These are phyloP conservation scores for Scalopus aquaticus DNA, from an alignment of 2,113 vertebrate genomes.

Conservation along the genomic window DNA sequence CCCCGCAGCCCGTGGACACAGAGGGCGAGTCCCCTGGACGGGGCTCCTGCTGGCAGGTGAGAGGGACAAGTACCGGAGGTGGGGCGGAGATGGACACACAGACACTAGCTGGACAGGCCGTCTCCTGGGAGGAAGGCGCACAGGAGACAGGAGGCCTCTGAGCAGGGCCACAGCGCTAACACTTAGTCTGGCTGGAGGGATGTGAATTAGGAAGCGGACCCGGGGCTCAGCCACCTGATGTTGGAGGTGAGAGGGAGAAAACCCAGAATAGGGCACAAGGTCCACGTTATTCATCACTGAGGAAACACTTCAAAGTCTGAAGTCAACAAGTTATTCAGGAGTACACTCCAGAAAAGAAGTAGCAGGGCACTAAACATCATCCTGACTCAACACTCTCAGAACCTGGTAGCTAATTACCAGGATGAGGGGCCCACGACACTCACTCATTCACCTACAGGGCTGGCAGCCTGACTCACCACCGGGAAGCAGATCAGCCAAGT, in stretches of 20 bases:
- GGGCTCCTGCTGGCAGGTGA: slow-evolving; percentile 30
- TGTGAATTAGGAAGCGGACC: too few species aligned
- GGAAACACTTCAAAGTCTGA: neutral
- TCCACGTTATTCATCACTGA: neutral
- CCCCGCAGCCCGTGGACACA: neutral
- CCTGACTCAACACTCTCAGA: neutral
- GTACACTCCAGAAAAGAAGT: too few species aligned
- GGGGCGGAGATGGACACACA: too few species aligned
- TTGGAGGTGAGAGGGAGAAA: too few species aligned
- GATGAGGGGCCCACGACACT: fast-evolving
- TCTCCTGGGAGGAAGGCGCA: neutral
- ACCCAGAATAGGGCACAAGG: fast-evolving
- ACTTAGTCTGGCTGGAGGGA: too few species aligned
- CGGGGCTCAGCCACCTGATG: too few species aligned
- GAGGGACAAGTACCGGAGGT: neutral
- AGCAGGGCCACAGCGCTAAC: too few species aligned
- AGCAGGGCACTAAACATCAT: neutral
- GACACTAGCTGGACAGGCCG: too few species aligned
- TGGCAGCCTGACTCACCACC: neutral
- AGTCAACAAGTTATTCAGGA: too few species aligned
- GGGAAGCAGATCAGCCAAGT: neutral
- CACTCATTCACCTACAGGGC: neutral
- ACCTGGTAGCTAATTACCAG: too few species aligned
- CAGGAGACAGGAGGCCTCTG: neutral
- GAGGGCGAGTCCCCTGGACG: fast-evolving